A percentile compares a stretch with the other conserved stretches of the same genome.
Evolutionary conservation across 1,140 invertebrate species (phyloP).

Genomic region (Hyles vespertilio): DNA sequence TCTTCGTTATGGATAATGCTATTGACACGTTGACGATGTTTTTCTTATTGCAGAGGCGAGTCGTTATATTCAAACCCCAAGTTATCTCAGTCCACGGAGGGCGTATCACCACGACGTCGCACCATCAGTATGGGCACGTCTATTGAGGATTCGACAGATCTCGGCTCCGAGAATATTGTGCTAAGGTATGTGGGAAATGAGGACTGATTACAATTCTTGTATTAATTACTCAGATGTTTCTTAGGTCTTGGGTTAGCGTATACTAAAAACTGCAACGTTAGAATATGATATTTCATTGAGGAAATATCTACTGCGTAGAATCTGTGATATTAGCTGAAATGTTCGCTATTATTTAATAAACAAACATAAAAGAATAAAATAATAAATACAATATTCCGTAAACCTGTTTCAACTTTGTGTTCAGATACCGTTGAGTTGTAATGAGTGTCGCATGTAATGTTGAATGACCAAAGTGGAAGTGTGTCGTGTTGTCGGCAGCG

Average conservation of each 20-base stretch:
- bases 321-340: no score
- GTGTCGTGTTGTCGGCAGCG: conserved; percentile 47
- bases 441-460: no score
- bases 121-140: conserved; percentile 53
- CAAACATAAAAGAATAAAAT: no score
- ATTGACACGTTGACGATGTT: neutral
- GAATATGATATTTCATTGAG: neutral
- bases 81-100: conserved; percentile 68
- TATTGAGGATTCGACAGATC: conserved; percentile 58
- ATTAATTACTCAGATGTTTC: no score
- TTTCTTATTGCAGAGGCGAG: conserved; percentile 42
- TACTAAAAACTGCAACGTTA: no score
- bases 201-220: no score
- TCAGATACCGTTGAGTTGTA: no score
- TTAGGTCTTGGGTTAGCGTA: no score
- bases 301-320: neutral
- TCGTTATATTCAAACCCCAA: conserved; percentile 76
- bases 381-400: no score
- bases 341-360: no score
- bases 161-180: conserved; percentile 45
- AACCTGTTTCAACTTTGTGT: no score
- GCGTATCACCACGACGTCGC: conserved; percentile 62
- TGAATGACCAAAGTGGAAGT: neutral
- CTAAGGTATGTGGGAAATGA: conserved; percentile 39
- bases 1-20: no score